Evolutionary conservation across 2,113 vertebrate genomes (phyloP), one percentile per base, ranked within the genome.

Genomic region (Macquaria australasica): DNA sequence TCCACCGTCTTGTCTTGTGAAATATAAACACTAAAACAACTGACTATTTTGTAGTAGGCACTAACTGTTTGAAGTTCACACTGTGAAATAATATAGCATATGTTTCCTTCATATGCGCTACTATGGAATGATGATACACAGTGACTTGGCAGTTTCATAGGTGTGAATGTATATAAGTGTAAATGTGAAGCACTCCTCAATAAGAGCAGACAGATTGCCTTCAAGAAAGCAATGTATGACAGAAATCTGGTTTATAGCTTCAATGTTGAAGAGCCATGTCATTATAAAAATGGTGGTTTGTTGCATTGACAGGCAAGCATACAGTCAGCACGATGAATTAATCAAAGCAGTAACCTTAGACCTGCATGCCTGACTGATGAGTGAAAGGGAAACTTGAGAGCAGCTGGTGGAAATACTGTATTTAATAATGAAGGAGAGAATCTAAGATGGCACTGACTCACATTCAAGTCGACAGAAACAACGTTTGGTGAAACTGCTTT

Each of bases 361-460:
- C 39, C 34, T 70, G 58, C 66, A 76, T 76, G 69, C 31, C 63
- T 60, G 60, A 83, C 77, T 79, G 89, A 79, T 80, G 82, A 92
- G 90, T 87, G 91, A 92, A 91, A 94, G 88, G 89, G 89, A 82
- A 94, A 93, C 79, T 21, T 73, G 89, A 94, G 89, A 88, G 73
- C 45, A 39, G 67, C 78, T 9, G 25, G 53, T 89, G 80, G 77
- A 87, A 81, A 88, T 85, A 66, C 81, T 85, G 60, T 72, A 66
- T 82, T 90, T 85, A 93, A 90, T 94, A 92, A 94, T 93, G 89
- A 86, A 92, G 83, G 85, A 90, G 87, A 88, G 86, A 56, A 90
- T 87, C 82, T 88, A 82, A 84, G 83, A 83, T 67, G 66, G 45
- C 41, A 77, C 55, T 39, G 25, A 73, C 53, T 73, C 74, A 37